phyloP scores from a whole-genome alignment of 2,113 vertebrate genomes.

The Hydrochoerus hydrochaeris region DNA sequence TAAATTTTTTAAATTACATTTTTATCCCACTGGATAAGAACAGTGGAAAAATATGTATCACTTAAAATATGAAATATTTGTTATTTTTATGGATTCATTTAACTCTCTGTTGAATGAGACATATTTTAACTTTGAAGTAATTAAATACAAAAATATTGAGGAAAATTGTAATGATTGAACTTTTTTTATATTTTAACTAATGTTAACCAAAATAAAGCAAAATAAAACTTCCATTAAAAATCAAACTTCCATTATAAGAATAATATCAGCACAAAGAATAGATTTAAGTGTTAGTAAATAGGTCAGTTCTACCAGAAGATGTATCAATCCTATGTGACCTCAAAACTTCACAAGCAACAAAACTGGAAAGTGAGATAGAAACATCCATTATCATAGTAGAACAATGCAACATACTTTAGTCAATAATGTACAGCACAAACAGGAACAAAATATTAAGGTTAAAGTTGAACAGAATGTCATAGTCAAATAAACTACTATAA shows the following conservation, averaged over 20 bases:
- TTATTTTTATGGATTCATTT: slow-evolving; percentile 65
- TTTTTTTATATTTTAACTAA: not conserved
- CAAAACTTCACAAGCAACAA: not conserved
- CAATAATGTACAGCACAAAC: not conserved
- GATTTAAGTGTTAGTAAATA: not conserved
- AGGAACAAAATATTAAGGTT: not conserved
- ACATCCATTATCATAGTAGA: not conserved
- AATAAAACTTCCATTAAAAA: not conserved
- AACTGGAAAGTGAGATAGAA: not conserved
- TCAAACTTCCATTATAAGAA: not conserved
- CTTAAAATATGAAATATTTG: not conserved
- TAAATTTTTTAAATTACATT: not conserved
- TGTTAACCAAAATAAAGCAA: not conserved
- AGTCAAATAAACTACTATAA: not conserved
- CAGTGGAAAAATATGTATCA: not conserved
- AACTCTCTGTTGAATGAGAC: slow-evolving; percentile 29
- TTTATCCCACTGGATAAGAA: not conserved
- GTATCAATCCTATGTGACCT: not conserved
- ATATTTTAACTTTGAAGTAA: not conserved
- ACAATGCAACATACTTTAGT: not conserved
- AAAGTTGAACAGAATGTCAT: not conserved
- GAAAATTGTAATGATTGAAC: not conserved
- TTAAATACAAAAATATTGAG: not conserved
- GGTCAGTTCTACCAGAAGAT: not conserved
- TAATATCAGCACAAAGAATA: not conserved